Percentiles rank a stretch among this genome's conserved stretches.
These are phyloP conservation scores for Dromaius novaehollandiae DNA, from an alignment of 2,113 vertebrate species.

Conservation along the genomic window DNA sequence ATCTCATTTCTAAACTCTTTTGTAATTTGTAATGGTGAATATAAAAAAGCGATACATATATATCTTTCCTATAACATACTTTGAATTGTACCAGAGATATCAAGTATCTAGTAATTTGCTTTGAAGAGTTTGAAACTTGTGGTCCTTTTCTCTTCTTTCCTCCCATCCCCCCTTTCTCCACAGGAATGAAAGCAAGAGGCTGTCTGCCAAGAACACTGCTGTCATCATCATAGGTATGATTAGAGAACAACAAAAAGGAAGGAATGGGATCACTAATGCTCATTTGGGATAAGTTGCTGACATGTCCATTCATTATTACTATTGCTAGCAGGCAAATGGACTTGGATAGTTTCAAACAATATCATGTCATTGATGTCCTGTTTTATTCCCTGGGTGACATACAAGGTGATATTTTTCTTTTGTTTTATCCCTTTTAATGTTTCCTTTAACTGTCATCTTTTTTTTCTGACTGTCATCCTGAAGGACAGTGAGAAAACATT, in stretches of 20 bases:
- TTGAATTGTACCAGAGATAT: not conserved
- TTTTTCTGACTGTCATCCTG: not conserved
- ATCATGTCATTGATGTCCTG: rapidly evolving
- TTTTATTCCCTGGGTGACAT: not conserved
- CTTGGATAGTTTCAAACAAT: not conserved
- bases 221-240: not conserved
- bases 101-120: not conserved
- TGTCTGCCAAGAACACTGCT: not conserved
- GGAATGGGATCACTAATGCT: not conserved
- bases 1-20: not conserved
- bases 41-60: not conserved
- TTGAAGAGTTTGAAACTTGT: not conserved
- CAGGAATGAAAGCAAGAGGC: not conserved
- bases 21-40: not conserved
- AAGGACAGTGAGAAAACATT: not conserved
- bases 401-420: not conserved
- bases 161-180: not conserved
- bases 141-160: not conserved
- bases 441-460: not conserved
- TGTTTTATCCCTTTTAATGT: not conserved
- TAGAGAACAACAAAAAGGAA: not conserved
- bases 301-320: not conserved
- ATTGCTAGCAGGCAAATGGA: not conserved
- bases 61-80: not conserved
- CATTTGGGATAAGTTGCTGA: not conserved